Percentiles rank a stretch among this genome's conserved stretches.
These are phyloP conservation scores for Pheosia tremula DNA, from an alignment of 2,888 invertebrate species.

Conservation along the genomic window DNA sequence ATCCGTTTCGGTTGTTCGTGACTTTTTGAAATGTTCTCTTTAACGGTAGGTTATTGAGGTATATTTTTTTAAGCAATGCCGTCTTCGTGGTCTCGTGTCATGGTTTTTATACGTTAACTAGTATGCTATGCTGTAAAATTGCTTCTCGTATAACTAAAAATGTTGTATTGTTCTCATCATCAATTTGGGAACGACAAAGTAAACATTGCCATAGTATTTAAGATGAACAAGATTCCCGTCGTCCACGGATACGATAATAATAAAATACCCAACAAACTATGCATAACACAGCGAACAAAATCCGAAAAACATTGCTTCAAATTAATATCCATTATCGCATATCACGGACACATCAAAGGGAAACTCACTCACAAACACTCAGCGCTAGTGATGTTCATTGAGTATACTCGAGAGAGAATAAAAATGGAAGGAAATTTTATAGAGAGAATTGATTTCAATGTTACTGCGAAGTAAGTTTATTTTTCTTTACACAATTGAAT, in stretches of 20 bases:
- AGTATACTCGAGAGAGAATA: slow-evolving; percentile 3
- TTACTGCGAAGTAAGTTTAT: neutral
- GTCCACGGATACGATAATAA: neutral
- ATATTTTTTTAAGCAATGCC: no score
- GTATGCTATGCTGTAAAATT: no score
- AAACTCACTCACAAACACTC: slow-evolving; percentile 13
- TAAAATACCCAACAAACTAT: neutral
- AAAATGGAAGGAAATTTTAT: neutral
- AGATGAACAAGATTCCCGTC: neutral
- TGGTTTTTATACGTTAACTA: no score
- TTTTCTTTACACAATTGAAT: neutral
- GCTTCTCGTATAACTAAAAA: no score
- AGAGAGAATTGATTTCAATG: neutral
- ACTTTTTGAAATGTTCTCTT: slow-evolving; percentile 27
- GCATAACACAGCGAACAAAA: slow-evolving; percentile 3
- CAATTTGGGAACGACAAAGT: no score
- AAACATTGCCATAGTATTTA: no score
- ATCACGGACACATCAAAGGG: slow-evolving; percentile 33
- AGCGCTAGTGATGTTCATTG: neutral
- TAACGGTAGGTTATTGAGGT: no score
- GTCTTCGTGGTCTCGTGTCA: no score
- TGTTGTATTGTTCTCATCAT: no score
- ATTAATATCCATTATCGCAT: slow-evolving; percentile 34
- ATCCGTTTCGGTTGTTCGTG: slow-evolving; percentile 29
- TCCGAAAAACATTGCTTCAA: slow-evolving; percentile 16